Percentiles rank a stretch among this genome's conserved stretches.
Conservation (phyloP, 2,113 vertebrate species). For the Limnothrissa miodon region DNA sequence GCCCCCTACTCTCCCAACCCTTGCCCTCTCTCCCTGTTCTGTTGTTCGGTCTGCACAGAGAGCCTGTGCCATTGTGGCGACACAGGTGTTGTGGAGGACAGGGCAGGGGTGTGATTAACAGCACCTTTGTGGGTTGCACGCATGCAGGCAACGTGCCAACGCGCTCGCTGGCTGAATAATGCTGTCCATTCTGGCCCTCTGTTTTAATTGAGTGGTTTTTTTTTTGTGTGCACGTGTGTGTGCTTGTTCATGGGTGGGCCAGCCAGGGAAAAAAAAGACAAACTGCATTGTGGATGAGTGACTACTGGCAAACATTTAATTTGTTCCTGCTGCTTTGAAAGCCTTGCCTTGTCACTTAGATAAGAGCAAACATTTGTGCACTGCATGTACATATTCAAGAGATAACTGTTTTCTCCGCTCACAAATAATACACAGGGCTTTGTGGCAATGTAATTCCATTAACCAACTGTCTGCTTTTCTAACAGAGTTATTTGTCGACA, state of each 20-base stretch:
- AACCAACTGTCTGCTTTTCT: not conserved
- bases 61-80: conserved; percentile 29
- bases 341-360: not conserved
- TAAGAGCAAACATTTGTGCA: not conserved
- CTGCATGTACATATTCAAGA: not conserved
- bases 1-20: conserved; percentile 26
- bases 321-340: not conserved
- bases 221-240: not conserved
- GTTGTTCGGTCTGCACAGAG: conserved; percentile 39
- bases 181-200: not conserved
- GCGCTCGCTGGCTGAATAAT: not conserved
- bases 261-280: not conserved
- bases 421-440: not conserved
- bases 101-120: not conserved
- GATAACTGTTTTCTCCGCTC: not conserved
- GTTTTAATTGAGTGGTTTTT: not conserved
- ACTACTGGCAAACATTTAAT: not conserved
- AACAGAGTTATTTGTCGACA: conserved; percentile 22
- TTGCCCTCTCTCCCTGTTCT: conserved; percentile 19
- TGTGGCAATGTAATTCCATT: conserved; percentile 14
- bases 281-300: not conserved
- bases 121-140: not conserved
- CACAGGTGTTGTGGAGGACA: conserved; percentile 35
- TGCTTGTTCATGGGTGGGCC: not conserved
- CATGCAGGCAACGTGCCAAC: not conserved